These are phyloP conservation scores for Onychomys leucogaster DNA, from an alignment of 2,797 vertebrate species.

Conservation along the genomic window DNA sequence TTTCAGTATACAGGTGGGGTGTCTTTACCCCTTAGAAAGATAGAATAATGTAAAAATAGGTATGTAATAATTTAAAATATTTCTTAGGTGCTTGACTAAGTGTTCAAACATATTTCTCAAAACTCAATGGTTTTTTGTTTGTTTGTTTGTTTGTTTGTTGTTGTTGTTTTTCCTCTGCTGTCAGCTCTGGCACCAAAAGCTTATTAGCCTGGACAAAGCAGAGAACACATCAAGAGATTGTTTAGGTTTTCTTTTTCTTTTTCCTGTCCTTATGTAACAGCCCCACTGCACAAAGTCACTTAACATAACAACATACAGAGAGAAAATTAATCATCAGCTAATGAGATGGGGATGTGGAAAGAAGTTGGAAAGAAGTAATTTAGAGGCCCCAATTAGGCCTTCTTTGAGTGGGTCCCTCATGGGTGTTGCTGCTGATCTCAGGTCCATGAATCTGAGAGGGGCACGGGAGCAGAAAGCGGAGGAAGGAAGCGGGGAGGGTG, in stretches of 20 bases:
- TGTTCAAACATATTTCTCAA: conserved; percentile 18
- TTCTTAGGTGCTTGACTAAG: not conserved
- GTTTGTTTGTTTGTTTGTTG: not conserved
- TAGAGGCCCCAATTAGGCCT: conserved; percentile 55
- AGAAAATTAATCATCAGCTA: conserved; percentile 76
- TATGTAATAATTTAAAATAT: not conserved
- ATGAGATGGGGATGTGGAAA: conserved; percentile 66
- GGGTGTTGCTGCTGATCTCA: not conserved
- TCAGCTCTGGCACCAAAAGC: not conserved
- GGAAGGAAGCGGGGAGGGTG: no score
- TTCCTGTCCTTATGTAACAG: conserved; percentile 56
- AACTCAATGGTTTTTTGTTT: not conserved
- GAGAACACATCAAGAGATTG: not conserved
- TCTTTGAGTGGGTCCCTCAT: not conserved
- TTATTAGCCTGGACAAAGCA: conserved; percentile 48
- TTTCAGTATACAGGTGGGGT: not conserved
- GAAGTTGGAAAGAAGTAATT: conserved; percentile 68
- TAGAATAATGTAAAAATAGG: not conserved
- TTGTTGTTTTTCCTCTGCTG: not conserved
- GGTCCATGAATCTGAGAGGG: not conserved
- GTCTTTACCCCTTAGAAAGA: not conserved
- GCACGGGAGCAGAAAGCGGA: fast-evolving
- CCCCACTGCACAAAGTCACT: conserved; percentile 53
- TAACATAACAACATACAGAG: conserved; percentile 54
- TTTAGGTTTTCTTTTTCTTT: not conserved